Conservation (phyloP, 2,888 invertebrate genomes). For the Charanyca ferruginea region DNA sequence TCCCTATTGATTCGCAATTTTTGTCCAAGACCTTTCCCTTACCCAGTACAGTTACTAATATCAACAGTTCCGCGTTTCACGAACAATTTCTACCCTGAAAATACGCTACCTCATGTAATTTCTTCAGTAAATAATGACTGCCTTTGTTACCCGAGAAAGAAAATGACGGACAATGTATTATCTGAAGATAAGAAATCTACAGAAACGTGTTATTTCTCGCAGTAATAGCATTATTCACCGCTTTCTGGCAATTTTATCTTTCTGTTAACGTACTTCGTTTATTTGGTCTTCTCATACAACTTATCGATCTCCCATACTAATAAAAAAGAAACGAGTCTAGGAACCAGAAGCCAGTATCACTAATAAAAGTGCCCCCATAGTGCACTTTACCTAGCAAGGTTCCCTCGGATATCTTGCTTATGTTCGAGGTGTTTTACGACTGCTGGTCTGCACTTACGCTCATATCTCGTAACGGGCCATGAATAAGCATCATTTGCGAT, state of each 20-base stretch:
- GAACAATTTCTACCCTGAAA: constrained; percentile 16
- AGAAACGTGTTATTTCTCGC: constrained; percentile 21
- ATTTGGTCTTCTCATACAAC: no score
- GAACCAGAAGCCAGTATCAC: constrained; percentile 2
- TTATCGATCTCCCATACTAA: no score
- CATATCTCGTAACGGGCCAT: constrained; percentile 34
- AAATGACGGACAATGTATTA: constrained; percentile 41
- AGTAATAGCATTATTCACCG: neutral
- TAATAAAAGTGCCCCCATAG: constrained; percentile 30
- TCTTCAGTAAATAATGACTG: constrained; percentile 36
- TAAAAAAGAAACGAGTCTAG: neutral
- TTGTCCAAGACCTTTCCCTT: neutral
- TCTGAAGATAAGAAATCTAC: constrained; percentile 30
- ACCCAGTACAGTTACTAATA: neutral
- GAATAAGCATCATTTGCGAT: constrained; percentile 26
- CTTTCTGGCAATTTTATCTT: no score
- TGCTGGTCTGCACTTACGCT: constrained; percentile 27
- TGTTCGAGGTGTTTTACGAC: constrained; percentile 44
- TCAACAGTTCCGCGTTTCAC: neutral
- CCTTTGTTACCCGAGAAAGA: constrained; percentile 33
- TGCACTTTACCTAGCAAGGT: constrained; percentile 10
- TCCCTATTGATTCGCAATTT: neutral
- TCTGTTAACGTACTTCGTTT: no score
- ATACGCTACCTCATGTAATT: constrained; percentile 16
- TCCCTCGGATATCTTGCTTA: constrained; percentile 24